phyloP scores from a whole-genome alignment of 2,888 invertebrate species.

The Unio delphinus region DNA sequence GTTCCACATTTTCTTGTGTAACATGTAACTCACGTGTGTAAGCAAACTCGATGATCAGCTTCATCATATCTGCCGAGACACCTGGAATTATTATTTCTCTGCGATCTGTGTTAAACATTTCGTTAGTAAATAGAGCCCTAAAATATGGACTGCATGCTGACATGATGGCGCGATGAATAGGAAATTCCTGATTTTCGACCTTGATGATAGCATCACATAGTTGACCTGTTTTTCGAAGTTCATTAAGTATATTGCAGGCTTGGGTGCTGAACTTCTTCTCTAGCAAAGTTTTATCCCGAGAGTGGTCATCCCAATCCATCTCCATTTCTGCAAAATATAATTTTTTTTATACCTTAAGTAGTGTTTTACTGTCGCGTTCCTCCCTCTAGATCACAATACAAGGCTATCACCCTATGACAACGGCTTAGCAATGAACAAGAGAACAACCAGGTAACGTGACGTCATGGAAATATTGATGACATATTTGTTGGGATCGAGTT shows the following conservation, averaged over 20 bases:
- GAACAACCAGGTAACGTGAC: too few relatives aligned
- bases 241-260: conserved; percentile 87
- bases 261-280: conserved; percentile 85
- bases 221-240: conserved; percentile 85
- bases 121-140: conserved; percentile 88
- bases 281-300: conserved; percentile 4
- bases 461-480: too few relatives aligned
- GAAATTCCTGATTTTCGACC: conserved; percentile 86
- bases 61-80: conserved; percentile 84
- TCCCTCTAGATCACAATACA: too few relatives aligned
- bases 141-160: conserved; percentile 91
- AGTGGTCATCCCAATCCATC: too few relatives aligned
- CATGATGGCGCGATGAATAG: conserved; percentile 80
- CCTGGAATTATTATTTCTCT: conserved; percentile 56
- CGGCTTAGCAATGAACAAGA: too few relatives aligned
- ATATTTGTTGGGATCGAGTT: too few relatives aligned
- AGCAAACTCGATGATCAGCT: conserved; percentile 85
- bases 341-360: too few relatives aligned
- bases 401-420: too few relatives aligned
- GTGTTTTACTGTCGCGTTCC: too few relatives aligned
- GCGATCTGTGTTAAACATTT: conserved; percentile 72
- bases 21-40: conserved; percentile 86
- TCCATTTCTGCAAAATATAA: too few relatives aligned
- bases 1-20: conserved; percentile 83
- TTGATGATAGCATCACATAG: conserved; percentile 89